A percentile compares a stretch with the other conserved stretches of the same genome.
These are phyloP conservation scores for Trochalopteron elliotii DNA, from an alignment of 2,113 vertebrate genomes.

Conservation along the genomic window DNA sequence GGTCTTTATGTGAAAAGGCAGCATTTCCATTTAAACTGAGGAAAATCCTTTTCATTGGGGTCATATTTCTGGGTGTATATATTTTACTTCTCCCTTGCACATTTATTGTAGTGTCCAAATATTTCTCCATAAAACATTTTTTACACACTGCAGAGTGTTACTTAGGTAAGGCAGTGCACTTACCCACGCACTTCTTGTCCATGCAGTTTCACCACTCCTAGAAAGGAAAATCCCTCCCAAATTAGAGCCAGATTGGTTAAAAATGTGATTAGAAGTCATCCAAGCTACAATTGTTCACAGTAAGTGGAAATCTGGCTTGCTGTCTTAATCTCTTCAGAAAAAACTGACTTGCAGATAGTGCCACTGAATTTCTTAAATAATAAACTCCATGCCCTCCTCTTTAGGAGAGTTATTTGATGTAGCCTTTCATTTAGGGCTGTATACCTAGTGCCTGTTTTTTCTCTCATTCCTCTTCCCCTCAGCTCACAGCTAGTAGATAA, in stretches of 20 bases:
- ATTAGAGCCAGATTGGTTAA: background rate
- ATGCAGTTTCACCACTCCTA: background rate
- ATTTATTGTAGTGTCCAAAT: background rate
- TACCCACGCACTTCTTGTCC: background rate
- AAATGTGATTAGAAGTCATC: background rate
- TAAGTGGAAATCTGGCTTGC: background rate
- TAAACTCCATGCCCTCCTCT: background rate
- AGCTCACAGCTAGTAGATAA: background rate
- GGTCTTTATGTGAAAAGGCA: background rate
- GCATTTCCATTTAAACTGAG: background rate
- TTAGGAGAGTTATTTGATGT: background rate
- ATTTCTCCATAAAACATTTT: background rate
- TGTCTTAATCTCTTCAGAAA: background rate
- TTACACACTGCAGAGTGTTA: too few relatives aligned
- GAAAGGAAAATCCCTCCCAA: background rate
- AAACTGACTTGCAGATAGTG: background rate
- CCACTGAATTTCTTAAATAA: background rate
- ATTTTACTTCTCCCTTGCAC: background rate
- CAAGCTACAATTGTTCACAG: background rate
- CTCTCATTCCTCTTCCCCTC: background rate
- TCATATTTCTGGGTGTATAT: background rate
- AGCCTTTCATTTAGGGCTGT: background rate
- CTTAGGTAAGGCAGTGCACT: background rate
- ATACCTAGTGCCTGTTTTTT: background rate
- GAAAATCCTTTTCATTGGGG: background rate